Percentiles rank a stretch among this genome's conserved stretches.
Evolutionary conservation across 1,140 invertebrate genomes (phyloP).

Genomic region (Campoletis sonorensis): DNA sequence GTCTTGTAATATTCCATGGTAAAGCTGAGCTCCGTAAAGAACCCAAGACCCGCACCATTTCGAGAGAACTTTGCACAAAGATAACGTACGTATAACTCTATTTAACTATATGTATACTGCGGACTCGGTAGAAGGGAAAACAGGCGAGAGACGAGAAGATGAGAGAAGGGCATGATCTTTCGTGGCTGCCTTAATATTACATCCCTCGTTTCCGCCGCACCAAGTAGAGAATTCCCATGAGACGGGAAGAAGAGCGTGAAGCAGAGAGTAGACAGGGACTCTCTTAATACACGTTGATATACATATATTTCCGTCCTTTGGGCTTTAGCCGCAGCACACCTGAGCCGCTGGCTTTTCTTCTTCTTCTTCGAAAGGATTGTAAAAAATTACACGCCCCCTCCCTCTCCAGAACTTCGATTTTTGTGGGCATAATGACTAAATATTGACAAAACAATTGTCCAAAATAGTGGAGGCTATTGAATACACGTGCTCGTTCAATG

Average conservation of each 20-base stretch:
- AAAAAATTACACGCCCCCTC: too few relatives aligned
- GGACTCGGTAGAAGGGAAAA: neutral
- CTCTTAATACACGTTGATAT: neutral
- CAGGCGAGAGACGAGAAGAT: neutral
- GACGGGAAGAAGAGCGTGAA: slow-evolving; percentile 18
- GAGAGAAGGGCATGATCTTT: slow-evolving; percentile 38
- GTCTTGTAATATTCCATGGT: slow-evolving; percentile 25
- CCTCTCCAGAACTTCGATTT: too few relatives aligned
- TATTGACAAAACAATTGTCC: too few relatives aligned
- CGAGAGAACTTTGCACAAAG: slow-evolving; percentile 37
- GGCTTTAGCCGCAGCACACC: too few relatives aligned
- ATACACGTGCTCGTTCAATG: too few relatives aligned
- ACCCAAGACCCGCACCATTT: neutral
- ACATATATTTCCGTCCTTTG: too few relatives aligned
- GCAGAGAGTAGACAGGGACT: neutral
- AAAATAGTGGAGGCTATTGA: too few relatives aligned
- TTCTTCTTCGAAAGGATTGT: too few relatives aligned
- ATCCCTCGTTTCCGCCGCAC: slow-evolving; percentile 63
- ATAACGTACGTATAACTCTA: slow-evolving; percentile 7
- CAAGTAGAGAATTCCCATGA: slow-evolving; percentile 62
- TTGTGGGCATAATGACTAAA: too few relatives aligned
- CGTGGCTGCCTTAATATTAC: slow-evolving; percentile 66
- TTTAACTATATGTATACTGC: neutral
- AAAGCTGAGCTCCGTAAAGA: neutral
- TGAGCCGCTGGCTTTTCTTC: too few relatives aligned